Percentiles rank a stretch among this genome's conserved stretches.
Conservation (phyloP, 2,888 invertebrate species). For the Ichneumoninae sp. region DNA sequence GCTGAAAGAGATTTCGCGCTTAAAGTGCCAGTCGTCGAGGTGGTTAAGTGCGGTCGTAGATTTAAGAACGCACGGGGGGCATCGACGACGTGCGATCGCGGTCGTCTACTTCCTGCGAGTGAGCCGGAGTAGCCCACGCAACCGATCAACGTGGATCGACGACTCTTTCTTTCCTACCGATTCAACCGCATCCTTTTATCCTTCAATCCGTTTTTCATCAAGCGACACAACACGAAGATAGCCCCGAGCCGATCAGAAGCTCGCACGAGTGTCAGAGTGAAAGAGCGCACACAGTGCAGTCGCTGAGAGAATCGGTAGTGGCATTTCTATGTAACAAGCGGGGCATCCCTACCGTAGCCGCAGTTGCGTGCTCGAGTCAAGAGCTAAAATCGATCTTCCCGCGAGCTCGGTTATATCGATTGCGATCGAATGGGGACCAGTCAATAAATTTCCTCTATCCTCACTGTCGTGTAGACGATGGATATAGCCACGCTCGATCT, state of each 20-base stretch:
- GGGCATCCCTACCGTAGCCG: background rate
- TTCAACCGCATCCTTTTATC: constrained; percentile 9
- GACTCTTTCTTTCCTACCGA: constrained; percentile 29
- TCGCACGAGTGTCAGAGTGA: constrained; percentile 16
- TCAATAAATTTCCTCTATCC: constrained; percentile 72
- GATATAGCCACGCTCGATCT: constrained; percentile 67
- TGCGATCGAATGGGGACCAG: constrained; percentile 57
- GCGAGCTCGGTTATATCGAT: constrained; percentile 49
- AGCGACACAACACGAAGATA: constrained; percentile 3
- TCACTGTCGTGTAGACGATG: constrained; percentile 67
- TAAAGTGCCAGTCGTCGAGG: constrained; percentile 43
- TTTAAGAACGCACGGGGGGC: constrained; percentile 22
- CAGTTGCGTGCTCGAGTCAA: constrained; percentile 46
- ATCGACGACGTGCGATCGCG: constrained; percentile 42
- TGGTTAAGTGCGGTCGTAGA: constrained; percentile 51
- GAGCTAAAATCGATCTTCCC: constrained; percentile 46
- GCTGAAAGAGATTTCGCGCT: constrained; percentile 43
- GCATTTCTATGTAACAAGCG: constrained; percentile 2
- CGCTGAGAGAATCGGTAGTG: background rate
- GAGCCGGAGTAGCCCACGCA: constrained; percentile 50
- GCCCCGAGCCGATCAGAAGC: constrained; percentile 27
- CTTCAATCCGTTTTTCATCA: background rate
- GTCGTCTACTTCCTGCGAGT: constrained; percentile 47
- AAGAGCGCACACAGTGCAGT: background rate
- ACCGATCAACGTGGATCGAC: constrained; percentile 44